These are phyloP conservation scores for Anoncus sp. DNA, from an alignment of 2,888 invertebrate genomes.

Conservation along the genomic window DNA sequence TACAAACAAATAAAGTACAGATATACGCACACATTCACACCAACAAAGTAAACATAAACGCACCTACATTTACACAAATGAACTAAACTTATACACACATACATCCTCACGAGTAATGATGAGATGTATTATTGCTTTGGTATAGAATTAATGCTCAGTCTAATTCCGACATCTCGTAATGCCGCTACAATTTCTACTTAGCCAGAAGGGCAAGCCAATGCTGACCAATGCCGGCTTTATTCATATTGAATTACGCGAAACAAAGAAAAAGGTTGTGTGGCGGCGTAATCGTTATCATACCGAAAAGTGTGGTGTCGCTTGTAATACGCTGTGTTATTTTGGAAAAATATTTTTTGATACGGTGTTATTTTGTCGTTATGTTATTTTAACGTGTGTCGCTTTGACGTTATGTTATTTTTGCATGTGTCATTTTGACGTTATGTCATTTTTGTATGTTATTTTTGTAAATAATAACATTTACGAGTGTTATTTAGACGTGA, in stretches of 20 bases:
- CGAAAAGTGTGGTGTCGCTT: conserved; percentile 11
- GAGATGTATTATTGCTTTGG: background rate
- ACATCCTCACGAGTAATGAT: background rate
- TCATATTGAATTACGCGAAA: background rate
- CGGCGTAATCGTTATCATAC: conserved; percentile 9
- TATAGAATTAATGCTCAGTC: background rate
- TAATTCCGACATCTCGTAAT: background rate
- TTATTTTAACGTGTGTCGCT: too few relatives aligned
- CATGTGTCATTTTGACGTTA: too few relatives aligned
- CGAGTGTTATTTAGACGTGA: too few relatives aligned
- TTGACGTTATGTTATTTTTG: too few relatives aligned
- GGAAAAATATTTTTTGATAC: too few relatives aligned
- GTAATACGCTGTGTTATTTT: too few relatives aligned
- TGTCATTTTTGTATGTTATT: too few relatives aligned
- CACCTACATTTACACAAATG: background rate
- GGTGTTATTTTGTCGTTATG: too few relatives aligned
- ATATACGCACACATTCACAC: background rate
- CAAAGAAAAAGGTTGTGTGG: conserved; percentile 5
- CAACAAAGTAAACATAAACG: background rate
- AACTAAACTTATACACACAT: background rate
- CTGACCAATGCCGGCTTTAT: conserved; percentile 1
- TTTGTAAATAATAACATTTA: too few relatives aligned
- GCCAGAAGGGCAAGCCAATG: conserved; percentile 14
- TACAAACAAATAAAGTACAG: too few relatives aligned
- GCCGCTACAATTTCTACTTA: conserved; percentile 6